A percentile compares a stretch with the other conserved stretches of the same genome.
Conservation (phyloP, 2,888 invertebrate species). For the Lochmaea capreae region DNA sequence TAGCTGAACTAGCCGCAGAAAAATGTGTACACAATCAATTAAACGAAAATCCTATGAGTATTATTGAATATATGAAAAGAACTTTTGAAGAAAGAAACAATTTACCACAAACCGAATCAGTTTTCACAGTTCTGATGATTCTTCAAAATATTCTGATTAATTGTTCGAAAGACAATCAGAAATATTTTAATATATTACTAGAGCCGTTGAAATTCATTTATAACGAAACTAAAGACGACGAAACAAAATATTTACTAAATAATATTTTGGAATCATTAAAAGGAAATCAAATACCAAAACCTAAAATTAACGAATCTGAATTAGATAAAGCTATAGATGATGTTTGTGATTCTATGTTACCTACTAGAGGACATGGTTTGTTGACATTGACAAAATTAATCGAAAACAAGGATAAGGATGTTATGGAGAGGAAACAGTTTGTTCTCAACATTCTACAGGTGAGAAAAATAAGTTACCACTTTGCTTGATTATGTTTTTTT, state of each 20-base stretch:
- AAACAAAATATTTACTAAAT: conserved; percentile 53
- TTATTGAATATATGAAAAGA: conserved; percentile 66
- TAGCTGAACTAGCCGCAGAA: conserved; percentile 68
- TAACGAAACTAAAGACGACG: conserved; percentile 52
- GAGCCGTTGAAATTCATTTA: conserved; percentile 51
- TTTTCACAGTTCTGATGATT: conserved; percentile 59
- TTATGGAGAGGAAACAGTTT: conserved; percentile 73
- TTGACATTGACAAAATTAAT: conserved; percentile 80
- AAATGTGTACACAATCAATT: conserved; percentile 65
- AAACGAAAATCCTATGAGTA: conserved; percentile 65
- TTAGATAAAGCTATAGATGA: conserved; percentile 76
- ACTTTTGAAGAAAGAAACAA: conserved; percentile 42
- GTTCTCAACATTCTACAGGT: conserved; percentile 81
- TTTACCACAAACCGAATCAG: conserved; percentile 53
- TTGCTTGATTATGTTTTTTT: conserved; percentile 30
- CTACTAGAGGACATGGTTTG: conserved; percentile 85
- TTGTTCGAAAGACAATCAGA: conserved; percentile 52
- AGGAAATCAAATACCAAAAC: conserved; percentile 17
- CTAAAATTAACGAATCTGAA: conserved; percentile 58
- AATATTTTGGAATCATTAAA: conserved; percentile 49
- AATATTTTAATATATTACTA: conserved; percentile 60
- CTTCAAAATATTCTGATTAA: conserved; percentile 61
- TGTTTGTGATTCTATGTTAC: conserved; percentile 77
- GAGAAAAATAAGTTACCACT: conserved; percentile 38
- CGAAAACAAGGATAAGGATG: conserved; percentile 72